These are phyloP conservation scores for Dendrocincla fuliginosa DNA, from an alignment of 2,797 vertebrate genomes.

Conservation along the genomic window DNA sequence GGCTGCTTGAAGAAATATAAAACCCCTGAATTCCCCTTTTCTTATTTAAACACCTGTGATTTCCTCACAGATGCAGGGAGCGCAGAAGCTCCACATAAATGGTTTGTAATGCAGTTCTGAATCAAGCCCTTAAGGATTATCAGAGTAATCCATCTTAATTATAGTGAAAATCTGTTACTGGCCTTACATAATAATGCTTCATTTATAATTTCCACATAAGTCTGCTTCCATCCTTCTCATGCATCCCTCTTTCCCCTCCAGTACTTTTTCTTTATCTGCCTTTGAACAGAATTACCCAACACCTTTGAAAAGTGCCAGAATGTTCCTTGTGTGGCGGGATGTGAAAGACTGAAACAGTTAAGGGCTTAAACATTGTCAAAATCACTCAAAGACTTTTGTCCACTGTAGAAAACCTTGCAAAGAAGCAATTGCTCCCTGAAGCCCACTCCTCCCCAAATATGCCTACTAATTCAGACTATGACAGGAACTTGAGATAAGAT, in stretches of 20 bases:
- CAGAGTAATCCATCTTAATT: slow-evolving; percentile 73
- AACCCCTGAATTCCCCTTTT: not conserved
- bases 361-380: not conserved
- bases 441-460: not conserved
- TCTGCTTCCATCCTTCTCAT: not conserved
- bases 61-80: slow-evolving; percentile 2
- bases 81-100: slow-evolving; percentile 6
- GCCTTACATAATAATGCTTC: slow-evolving; percentile 56
- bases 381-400: not conserved
- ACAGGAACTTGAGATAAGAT: not conserved
- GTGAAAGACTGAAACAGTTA: not conserved
- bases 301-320: not conserved
- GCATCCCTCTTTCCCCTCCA: not conserved
- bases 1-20: slow-evolving; percentile 20
- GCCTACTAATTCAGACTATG: not conserved
- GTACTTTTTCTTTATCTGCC: not conserved
- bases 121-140: slow-evolving; percentile 62
- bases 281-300: not conserved
- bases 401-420: not conserved
- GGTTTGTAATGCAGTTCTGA: slow-evolving; percentile 41
- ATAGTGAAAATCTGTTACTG: slow-evolving; percentile 52
- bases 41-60: not conserved
- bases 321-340: not conserved
- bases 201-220: slow-evolving; percentile 46
- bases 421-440: not conserved